Percentiles rank a stretch among this genome's conserved stretches.
These are phyloP conservation scores for Osedax frankpressi DNA, from an alignment of 2,888 invertebrate species.

Conservation along the genomic window DNA sequence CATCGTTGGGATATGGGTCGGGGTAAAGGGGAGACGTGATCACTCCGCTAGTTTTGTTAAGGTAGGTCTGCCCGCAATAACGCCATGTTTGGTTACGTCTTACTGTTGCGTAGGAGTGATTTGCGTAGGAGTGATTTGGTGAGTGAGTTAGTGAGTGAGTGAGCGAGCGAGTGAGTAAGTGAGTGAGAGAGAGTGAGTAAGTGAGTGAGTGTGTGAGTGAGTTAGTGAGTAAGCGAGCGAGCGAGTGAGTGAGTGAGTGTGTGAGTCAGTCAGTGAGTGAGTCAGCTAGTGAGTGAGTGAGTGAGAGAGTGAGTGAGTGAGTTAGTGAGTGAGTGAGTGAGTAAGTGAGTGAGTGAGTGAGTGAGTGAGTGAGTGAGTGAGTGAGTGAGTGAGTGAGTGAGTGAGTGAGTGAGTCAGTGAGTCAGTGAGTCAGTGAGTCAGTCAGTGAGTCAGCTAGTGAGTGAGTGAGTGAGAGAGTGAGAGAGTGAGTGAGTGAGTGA, in stretches of 20 bases:
- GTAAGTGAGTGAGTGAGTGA: too few species aligned
- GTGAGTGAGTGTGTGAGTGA: too few species aligned
- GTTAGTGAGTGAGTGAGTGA: too few species aligned
- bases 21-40: conserved; percentile 26
- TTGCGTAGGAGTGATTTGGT: background rate
- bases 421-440: background rate
- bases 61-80: conserved; percentile 20
- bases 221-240: too few species aligned
- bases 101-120: too few species aligned
- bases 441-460: background rate
- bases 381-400: background rate
- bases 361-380: background rate
- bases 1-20: conserved; percentile 22
- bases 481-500: background rate
- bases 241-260: background rate
- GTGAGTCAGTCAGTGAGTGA: background rate
- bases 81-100: conserved; percentile 22
- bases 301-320: too few species aligned
- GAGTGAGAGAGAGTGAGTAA: too few species aligned
- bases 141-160: too few species aligned
- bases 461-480: background rate
- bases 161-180: too few species aligned
- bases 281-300: too few species aligned
- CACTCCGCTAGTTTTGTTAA: conserved; percentile 17
- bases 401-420: background rate